These are phyloP conservation scores for Passer montanus DNA, from an alignment of 2,113 vertebrate species.

Conservation along the genomic window DNA sequence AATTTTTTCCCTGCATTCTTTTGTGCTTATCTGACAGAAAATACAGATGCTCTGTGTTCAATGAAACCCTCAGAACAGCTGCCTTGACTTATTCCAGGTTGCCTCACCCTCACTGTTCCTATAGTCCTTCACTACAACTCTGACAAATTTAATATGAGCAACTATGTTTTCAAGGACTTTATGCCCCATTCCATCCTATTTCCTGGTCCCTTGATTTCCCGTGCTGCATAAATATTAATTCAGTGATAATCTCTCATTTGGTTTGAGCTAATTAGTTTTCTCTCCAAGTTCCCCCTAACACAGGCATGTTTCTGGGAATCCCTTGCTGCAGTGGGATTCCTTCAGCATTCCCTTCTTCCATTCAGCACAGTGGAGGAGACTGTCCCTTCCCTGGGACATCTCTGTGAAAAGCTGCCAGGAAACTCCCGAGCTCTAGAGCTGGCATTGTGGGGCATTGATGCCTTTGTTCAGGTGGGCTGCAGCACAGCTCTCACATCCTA, in stretches of 20 bases:
- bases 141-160: background rate
- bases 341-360: background rate
- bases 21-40: background rate
- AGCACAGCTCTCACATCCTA: background rate
- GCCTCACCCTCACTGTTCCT: background rate
- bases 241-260: background rate
- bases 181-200: background rate
- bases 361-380: rapidly evolving
- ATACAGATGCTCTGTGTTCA: background rate
- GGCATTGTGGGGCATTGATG: rapidly evolving
- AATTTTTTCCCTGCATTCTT: background rate
- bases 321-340: background rate
- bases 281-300: background rate
- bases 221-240: background rate
- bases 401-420: background rate
- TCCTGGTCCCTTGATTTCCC: background rate
- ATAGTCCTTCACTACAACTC: background rate
- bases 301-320: background rate
- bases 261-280: background rate
- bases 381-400: background rate
- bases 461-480: background rate
- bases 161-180: background rate
- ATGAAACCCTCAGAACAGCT: background rate
- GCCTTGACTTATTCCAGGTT: background rate
- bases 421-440: rapidly evolving